Percentiles rank a stretch among this genome's conserved stretches.
Conservation (phyloP, 64 coral and sea anemone genomes). For the Exaiptasia diaphana region DNA sequence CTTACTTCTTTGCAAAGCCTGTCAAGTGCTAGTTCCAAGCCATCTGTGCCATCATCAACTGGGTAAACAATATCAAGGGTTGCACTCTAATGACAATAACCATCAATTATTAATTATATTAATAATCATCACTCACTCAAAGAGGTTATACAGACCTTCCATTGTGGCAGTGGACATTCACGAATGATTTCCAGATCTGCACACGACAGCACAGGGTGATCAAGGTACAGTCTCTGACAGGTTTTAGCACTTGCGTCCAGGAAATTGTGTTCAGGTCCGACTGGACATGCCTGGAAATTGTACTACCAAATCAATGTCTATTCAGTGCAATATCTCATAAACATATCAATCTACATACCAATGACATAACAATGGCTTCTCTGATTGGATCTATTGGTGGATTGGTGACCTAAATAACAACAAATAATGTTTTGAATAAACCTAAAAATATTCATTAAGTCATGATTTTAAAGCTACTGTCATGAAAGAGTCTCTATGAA, state of each 20-base stretch:
- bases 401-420: conserved; percentile 64
- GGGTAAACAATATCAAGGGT: conserved; percentile 82
- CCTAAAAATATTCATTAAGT: too few relatives aligned
- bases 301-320: too few relatives aligned
- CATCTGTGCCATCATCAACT: conserved; percentile 57
- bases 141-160: conserved; percentile 54
- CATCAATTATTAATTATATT: not conserved
- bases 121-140: not conserved
- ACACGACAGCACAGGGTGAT: conserved; percentile 80
- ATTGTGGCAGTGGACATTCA: conserved; percentile 54
- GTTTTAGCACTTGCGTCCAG: conserved; percentile 64
- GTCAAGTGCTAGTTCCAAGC: conserved; percentile 70
- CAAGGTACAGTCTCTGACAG: conserved; percentile 77
- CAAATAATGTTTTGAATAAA: too few relatives aligned
- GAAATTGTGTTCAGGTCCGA: conserved; percentile 85
- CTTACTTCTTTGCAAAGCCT: conserved; percentile 87
- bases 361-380: conserved; percentile 81
- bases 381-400: conserved; percentile 90
- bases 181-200: conserved; percentile 77
- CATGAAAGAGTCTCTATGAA: too few relatives aligned
- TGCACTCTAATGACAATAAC: conserved; percentile 43
- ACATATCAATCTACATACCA: too few relatives aligned
- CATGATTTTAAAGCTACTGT: too few relatives aligned
- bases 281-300: conserved; percentile 71
- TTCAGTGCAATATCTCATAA: too few relatives aligned